Base-by-base conservation (phyloP, 2,888 invertebrate species). In the Yponomeuta evonymella region DNA sequence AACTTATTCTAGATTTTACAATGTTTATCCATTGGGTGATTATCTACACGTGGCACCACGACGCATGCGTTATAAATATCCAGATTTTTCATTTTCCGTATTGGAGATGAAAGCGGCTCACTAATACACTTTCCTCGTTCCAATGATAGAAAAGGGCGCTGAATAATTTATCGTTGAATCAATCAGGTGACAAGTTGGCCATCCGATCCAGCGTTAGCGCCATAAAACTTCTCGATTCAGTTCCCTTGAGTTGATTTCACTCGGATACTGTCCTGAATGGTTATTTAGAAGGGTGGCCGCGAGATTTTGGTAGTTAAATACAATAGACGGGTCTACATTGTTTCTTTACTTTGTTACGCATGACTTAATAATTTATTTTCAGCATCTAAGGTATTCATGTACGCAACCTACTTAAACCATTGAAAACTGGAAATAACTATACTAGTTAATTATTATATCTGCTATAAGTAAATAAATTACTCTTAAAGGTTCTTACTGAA, bases 101-200 rank as follows among this genome's bases (percentile, higher is more conserved):
- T 1, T 15, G 51, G 51, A 15, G 51, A 58, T 58, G 12, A 58
- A 58, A 58, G 15, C 15, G 51, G 51, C 51, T 58, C 51, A 15
- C 12, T 58, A 58, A 58, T 12, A 58, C 51, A 58, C 51, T 58
- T 58, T 58, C 12, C 3, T 58, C 51, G 51, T 58, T 58, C 51
- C 51, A 15, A 15, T 58, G 51, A 58, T 58, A 29, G 51, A 64
- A 29, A 23, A 65, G 9, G 33, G 30, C 29, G 29, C 65, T 65
- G 65, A 65, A 65, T 65, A 33, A 65, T 65, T 65, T 65, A 65
- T 65, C 33, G 65, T 30, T 33, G 65, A 65, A 65, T 65, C 65
- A 65, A 65, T 65, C 65, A 65, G 29, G 65, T 65, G 30, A 65
- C 65, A 65, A 65, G 33, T 65, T 65, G 65, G 65, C 65, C 65